Conservation (phyloP, 2,797 vertebrate species). For the Aldrovandia affinis region DNA sequence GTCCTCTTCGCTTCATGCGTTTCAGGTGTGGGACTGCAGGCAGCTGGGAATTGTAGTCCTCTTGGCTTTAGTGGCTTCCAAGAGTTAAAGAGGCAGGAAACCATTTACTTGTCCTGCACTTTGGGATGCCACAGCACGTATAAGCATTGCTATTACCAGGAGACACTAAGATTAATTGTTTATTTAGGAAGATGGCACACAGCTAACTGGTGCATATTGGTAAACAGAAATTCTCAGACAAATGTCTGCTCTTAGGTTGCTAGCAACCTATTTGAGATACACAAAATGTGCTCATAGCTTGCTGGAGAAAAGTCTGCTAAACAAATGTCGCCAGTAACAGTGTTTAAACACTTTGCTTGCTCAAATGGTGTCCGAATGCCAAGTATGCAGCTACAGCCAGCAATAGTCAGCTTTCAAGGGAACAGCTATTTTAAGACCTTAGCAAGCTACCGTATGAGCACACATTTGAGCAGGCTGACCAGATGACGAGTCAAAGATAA, state of each 20-base stretch:
- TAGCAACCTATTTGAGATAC: background rate
- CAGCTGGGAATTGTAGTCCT: no score
- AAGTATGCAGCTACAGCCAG: background rate
- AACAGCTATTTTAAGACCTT: background rate
- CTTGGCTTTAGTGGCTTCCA: no score
- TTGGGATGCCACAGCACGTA: no score
- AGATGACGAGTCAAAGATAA: background rate
- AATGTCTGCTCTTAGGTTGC: background rate
- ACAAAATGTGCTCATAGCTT: conserved; percentile 7
- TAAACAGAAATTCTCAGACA: background rate
- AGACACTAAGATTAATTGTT: no score
- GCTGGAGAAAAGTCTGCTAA: background rate
- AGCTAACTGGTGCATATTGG: background rate
- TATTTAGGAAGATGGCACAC: no score
- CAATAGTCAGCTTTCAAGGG: background rate
- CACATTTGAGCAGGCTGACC: background rate
- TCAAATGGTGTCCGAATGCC: background rate
- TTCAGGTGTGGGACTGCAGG: no score
- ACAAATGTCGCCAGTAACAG: background rate
- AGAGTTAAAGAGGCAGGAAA: no score
- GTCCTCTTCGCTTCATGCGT: no score
- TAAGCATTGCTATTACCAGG: no score
- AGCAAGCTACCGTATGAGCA: no score
- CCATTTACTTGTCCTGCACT: no score
- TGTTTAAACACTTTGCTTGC: background rate